Evolutionary conservation across 1,140 invertebrate genomes (phyloP), one percentile per base, ranked within the genome.

Genomic region (Solen grandis): DNA sequence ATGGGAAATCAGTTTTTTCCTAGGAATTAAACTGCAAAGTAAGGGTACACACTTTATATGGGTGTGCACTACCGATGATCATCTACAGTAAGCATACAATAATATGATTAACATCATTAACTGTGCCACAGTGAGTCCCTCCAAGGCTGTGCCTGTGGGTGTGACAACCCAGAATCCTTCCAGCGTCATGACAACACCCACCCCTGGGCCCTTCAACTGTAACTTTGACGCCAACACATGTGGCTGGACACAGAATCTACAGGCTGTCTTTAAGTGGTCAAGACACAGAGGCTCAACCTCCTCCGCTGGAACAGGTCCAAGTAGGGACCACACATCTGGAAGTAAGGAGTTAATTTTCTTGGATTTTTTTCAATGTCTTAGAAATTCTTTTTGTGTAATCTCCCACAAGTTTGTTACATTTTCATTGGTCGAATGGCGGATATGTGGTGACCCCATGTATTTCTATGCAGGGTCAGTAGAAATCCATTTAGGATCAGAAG

Each of bases 221-320:
- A 73, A 75, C 55, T 88, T 91, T 68, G 76, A 88, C 14, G 59
- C 62, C 14, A 76, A 77, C 55, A 41, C 87, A 2, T 91, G 89
- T 83, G 86, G 86, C 5, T 89, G 87, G 87, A 86, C 16, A n/a
- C 86, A 88, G 55, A 82, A 85, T 31, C 72, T 59, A 4, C 84
- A 62, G 5, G 85, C 86, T 46, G 29, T 84, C 10, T 87, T 87
- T 83, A 72, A 88, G 54, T 90, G 89, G 89, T 80, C 50, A 25
- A 50, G 85, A 65, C 54, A 84, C 14, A 70, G 55, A 41, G 86
- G 89, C 5, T 25, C 35, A 13, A 88, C 86, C 13, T 0, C n/a
- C 1, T 66, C 74, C 16, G 10, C 50, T 25, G 52, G 54, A 5
- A 89, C 85, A 19, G 86, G 86, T 13, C 87, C 86, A 5, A 76